Evolutionary conservation across 2,888 invertebrate species (phyloP).

Genomic region (Dorcus parallelipipedus): DNA sequence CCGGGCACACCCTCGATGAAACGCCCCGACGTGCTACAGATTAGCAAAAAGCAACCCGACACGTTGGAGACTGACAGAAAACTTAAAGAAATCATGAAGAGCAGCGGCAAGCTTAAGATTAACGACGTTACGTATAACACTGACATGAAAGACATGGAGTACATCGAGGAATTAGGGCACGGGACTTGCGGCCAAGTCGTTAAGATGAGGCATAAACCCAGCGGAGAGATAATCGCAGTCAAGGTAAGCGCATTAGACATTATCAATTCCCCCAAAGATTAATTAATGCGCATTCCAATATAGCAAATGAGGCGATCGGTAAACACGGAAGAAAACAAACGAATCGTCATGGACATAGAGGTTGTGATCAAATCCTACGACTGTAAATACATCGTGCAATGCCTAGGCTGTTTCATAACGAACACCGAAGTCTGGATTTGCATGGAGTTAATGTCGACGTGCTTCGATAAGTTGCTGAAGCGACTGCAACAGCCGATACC

Average conservation of each 20-base stretch:
- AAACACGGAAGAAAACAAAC: conserved; percentile 94
- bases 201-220: conserved; percentile 89
- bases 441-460: conserved; percentile 99
- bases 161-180: conserved; percentile 84
- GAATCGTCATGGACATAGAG: conserved; percentile 98
- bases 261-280: not conserved
- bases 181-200: conserved; percentile 98
- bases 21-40: conserved; percentile 57
- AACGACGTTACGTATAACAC: conserved; percentile 76
- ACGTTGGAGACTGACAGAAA: conserved; percentile 73
- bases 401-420: conserved; percentile 96
- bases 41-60: conserved; percentile 52
- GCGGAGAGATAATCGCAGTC: conserved; percentile 85
- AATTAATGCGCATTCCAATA: conserved; percentile 20
- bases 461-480: conserved; percentile 95
- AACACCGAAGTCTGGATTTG: conserved; percentile 99
- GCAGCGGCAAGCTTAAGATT: conserved; percentile 85
- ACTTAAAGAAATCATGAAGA: conserved; percentile 89
- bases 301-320: conserved; percentile 97
- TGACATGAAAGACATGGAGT: conserved; percentile 78
- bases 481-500: conserved; percentile 85
- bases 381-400: conserved; percentile 95
- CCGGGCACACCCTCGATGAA: conserved; percentile 52
- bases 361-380: conserved; percentile 97
- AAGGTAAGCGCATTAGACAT: conserved; percentile 58